A percentile compares a stretch with the other conserved stretches of the same genome.
Evolutionary conservation across 2,113 vertebrate species (phyloP).

Genomic region (Chiloscyllium plagiosum): DNA sequence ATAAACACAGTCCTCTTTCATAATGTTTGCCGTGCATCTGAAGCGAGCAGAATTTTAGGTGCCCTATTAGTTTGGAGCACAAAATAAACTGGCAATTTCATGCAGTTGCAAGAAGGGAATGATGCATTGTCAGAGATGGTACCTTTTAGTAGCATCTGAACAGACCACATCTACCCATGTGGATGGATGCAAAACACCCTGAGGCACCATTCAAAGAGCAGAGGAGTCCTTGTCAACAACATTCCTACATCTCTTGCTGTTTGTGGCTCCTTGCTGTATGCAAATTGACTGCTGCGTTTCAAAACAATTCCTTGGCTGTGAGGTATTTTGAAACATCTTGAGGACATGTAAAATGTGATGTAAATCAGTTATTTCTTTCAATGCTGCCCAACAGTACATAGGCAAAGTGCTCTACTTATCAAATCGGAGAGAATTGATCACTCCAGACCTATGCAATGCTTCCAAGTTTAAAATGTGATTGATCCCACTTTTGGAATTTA

Average conservation of each 20-base stretch:
- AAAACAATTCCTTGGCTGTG: background rate
- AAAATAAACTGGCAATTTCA: background rate
- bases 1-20: background rate
- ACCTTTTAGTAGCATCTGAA: background rate
- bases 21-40: background rate
- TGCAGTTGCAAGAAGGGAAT: no score
- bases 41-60: background rate
- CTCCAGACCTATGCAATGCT: background rate
- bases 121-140: background rate
- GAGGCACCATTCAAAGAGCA: background rate
- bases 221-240: background rate
- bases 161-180: background rate
- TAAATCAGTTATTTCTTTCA: background rate
- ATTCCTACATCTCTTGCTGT: background rate
- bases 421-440: background rate
- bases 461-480: background rate
- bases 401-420: background rate
- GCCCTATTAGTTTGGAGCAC: background rate
- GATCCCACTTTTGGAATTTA: background rate
- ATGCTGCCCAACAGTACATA: background rate
- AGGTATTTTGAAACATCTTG: background rate
- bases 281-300: background rate
- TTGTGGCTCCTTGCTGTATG: background rate
- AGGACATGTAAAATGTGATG: background rate
- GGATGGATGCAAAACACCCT: background rate